Evolutionary conservation across 2,113 vertebrate genomes (phyloP).

Genomic region (Mesoclemmys tuberculata): DNA sequence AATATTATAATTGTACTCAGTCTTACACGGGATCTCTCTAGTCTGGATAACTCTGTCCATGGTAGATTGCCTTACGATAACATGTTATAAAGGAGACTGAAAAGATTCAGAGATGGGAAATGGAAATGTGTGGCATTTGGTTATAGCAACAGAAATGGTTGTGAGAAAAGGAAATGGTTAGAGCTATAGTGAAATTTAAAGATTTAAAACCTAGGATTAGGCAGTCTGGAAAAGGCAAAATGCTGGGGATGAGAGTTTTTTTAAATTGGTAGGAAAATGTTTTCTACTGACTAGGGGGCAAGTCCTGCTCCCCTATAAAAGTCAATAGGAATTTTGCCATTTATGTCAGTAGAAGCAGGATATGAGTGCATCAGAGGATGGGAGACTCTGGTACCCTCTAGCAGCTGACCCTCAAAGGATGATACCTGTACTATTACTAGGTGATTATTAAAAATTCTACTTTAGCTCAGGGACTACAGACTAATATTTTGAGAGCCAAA

Average conservation of each 20-base stretch:
- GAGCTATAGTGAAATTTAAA: background rate
- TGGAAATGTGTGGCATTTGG: too few relatives aligned
- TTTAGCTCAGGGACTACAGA: background rate
- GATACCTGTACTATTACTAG: background rate
- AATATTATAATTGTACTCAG: background rate
- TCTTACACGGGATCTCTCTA: background rate
- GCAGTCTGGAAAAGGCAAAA: background rate
- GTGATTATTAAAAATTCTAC: background rate
- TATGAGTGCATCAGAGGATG: background rate
- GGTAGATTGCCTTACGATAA: background rate
- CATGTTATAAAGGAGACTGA: background rate
- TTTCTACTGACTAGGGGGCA: too few relatives aligned
- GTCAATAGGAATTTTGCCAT: background rate
- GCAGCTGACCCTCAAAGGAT: background rate
- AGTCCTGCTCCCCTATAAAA: background rate
- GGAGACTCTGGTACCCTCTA: background rate
- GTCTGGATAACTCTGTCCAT: background rate
- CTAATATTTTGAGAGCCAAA: slow-evolving; percentile 15
- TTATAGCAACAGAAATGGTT: too few relatives aligned
- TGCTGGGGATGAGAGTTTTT: background rate
- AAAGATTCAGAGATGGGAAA: background rate
- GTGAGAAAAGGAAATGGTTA: background rate
- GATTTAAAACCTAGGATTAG: background rate
- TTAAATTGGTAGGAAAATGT: background rate
- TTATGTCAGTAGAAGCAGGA: background rate